A percentile compares a stretch with the other conserved stretches of the same genome.
These are phyloP conservation scores for Myxocyprinus asiaticus DNA, from an alignment of 2,113 vertebrate species.

Conservation along the genomic window DNA sequence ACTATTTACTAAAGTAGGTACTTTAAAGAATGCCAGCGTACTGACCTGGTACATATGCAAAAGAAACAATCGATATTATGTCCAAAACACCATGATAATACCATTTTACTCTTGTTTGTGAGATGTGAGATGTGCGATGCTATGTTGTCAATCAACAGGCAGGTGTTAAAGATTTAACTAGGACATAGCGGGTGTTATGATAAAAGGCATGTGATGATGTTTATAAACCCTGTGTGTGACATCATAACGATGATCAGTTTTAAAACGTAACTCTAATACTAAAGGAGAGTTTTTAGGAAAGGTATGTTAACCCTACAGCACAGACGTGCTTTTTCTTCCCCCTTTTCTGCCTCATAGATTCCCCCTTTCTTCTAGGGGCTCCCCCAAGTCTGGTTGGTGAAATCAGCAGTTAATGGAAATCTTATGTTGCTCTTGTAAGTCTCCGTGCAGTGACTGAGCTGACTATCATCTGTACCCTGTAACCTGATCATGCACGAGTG, in stretches of 20 bases:
- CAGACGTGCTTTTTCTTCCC: neutral
- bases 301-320: neutral
- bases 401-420: constrained; percentile 21
- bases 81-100: neutral
- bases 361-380: neutral
- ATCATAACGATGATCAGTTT: neutral
- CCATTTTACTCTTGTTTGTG: no score
- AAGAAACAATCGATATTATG: no score
- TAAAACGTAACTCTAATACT: no score
- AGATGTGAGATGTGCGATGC: no score
- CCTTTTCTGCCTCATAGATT: neutral
- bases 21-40: neutral
- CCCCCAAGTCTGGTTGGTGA: constrained; percentile 20
- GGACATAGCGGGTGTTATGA: neutral
- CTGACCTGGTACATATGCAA: neutral
- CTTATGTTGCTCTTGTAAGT: neutral
- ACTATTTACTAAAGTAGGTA: neutral
- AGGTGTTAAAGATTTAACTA: no score
- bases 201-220: neutral
- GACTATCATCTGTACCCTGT: constrained; percentile 6
- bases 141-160: no score
- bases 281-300: neutral
- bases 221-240: neutral
- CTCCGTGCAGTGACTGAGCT: neutral
- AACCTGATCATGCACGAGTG: neutral